Evolutionary conservation across 2,113 vertebrate species (phyloP).

Genomic region (Carassius gibelio): DNA sequence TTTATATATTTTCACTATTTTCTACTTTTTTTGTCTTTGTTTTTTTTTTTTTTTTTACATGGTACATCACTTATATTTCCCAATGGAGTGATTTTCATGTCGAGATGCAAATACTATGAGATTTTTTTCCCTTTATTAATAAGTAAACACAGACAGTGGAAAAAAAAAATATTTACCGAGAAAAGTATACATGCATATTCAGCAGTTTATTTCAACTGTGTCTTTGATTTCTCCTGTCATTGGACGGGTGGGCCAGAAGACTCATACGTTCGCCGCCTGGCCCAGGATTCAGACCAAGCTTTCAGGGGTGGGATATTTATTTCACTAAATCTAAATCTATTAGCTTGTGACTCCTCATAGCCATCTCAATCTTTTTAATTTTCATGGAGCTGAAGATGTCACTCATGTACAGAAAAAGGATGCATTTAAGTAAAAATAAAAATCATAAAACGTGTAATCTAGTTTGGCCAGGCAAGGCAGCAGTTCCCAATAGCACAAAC

Average conservation of each 20-base stretch:
- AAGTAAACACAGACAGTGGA: constrained; percentile 76
- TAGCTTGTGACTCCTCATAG: constrained; percentile 2
- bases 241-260: constrained; percentile 37
- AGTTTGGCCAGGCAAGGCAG: constrained; percentile 54
- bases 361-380: constrained; percentile 14
- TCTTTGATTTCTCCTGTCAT: constrained; percentile 62
- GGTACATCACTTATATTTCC: constrained; percentile 55
- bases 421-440: constrained; percentile 21
- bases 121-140: constrained; percentile 66
- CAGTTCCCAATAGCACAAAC: constrained; percentile 51
- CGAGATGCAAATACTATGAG: constrained; percentile 75
- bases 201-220: constrained; percentile 64
- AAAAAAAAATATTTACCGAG: constrained; percentile 69
- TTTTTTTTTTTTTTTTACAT: constrained; percentile 62
- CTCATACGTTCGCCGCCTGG: not conserved
- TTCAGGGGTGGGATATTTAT: constrained; percentile 22
- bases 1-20: constrained; percentile 69
- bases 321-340: constrained; percentile 42
- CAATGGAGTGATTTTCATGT: constrained; percentile 76
- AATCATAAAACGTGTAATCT: constrained; percentile 9
- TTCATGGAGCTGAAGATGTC: constrained; percentile 37
- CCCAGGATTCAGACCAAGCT: constrained; percentile 32
- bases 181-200: constrained; percentile 82
- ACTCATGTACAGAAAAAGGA: not conserved
- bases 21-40: constrained; percentile 3